Evolutionary conservation across 2,113 vertebrate species (phyloP).

Genomic region (Triplophysa rosa): DNA sequence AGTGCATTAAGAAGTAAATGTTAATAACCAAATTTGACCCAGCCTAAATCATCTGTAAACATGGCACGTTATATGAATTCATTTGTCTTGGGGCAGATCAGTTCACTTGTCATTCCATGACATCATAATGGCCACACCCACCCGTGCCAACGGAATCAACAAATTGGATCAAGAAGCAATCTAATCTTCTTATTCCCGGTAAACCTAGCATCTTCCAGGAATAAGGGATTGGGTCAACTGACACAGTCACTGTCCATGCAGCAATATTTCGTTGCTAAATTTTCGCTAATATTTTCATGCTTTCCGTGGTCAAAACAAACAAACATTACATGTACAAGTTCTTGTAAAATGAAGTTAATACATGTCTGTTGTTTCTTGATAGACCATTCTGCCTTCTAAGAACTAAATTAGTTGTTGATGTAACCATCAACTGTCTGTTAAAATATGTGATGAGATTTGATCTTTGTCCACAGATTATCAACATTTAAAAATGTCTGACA

Average conservation of each 20-base stretch:
- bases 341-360: too few species aligned
- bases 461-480: conserved; percentile 24
- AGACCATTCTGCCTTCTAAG: too few species aligned
- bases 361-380: too few species aligned
- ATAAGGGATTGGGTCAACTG: conserved; percentile 1
- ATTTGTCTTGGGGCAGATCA: not conserved
- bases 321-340: not conserved
- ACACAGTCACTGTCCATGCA: not conserved
- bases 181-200: conserved; percentile 78
- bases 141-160: conserved; percentile 30
- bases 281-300: not conserved
- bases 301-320: too few species aligned
- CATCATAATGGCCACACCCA: conserved; percentile 7
- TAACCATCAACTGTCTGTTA: too few species aligned
- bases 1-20: not conserved
- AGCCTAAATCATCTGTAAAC: not conserved
- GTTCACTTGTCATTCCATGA: conserved; percentile 23
- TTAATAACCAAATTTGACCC: not conserved
- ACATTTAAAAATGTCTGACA: conserved; percentile 67
- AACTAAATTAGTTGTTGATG: too few species aligned
- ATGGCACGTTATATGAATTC: not conserved
- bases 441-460: not conserved
- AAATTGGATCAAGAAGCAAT: conserved; percentile 74
- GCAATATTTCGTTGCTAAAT: not conserved
- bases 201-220: conserved; percentile 56